These are phyloP conservation scores for Plutomurus gul DNA, from an alignment of 1,140 invertebrate species.

Conservation along the genomic window DNA sequence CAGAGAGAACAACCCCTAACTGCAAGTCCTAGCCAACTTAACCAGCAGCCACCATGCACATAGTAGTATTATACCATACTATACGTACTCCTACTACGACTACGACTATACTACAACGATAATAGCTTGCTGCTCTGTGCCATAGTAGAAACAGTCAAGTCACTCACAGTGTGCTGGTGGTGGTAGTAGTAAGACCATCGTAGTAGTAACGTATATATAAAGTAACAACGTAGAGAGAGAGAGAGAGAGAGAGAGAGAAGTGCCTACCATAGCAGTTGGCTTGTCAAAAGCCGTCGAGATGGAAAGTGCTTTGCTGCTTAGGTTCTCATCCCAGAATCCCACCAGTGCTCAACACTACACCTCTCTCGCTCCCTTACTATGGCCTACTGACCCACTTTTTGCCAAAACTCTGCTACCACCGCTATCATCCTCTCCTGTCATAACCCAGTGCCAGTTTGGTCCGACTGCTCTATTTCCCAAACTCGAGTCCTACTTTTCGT, in stretches of 20 bases:
- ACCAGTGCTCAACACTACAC: slow-evolving; percentile 20
- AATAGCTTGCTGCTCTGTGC: too few species aligned
- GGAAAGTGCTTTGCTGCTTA: slow-evolving; percentile 44
- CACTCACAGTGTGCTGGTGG: too few species aligned
- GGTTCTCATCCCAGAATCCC: slow-evolving; percentile 19
- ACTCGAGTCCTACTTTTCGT: slow-evolving; percentile 41
- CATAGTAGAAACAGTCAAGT: too few species aligned
- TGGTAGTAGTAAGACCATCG: too few species aligned
- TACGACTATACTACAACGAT: too few species aligned
- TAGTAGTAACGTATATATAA: too few species aligned
- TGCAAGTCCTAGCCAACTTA: too few species aligned
- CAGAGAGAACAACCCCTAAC: not conserved
- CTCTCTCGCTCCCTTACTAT: slow-evolving; percentile 42
- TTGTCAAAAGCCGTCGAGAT: slow-evolving; percentile 42
- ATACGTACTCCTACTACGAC: not conserved
- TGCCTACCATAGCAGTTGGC: too few species aligned
- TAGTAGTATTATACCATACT: too few species aligned
- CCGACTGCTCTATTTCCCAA: slow-evolving; percentile 43
- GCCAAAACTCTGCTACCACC: slow-evolving; percentile 41
- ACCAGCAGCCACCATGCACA: too few species aligned
- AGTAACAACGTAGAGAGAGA: too few species aligned
- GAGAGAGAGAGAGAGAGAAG: too few species aligned
- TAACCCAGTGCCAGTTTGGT: slow-evolving; percentile 45
- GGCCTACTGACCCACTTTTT: slow-evolving; percentile 54
- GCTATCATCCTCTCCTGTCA: slow-evolving; percentile 17